A percentile compares a stretch with the other conserved stretches of the same genome.
These are phyloP conservation scores for Acromyrmex echinatior DNA, from an alignment of 1,140 invertebrate species.

Conservation along the genomic window DNA sequence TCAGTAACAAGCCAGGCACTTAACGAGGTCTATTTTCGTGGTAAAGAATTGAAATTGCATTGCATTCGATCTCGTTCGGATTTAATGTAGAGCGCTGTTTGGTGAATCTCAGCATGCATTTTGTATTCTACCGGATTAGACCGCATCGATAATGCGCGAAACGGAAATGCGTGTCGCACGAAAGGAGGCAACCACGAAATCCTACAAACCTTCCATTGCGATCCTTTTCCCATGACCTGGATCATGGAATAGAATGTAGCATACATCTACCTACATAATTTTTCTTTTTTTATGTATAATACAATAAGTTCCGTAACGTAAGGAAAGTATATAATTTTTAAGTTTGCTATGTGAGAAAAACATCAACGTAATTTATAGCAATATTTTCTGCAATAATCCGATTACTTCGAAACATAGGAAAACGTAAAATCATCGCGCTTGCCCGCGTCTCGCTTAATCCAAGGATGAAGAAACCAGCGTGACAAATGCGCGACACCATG, in stretches of 20 bases:
- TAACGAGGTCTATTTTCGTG: neutral
- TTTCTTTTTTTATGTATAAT: neutral
- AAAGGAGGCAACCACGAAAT: conserved; percentile 63
- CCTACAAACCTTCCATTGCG: conserved; percentile 44
- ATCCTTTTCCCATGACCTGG: conserved; percentile 72
- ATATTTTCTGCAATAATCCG: neutral
- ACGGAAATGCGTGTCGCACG: conserved; percentile 74
- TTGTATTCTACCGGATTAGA: conserved; percentile 30
- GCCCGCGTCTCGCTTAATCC: neutral
- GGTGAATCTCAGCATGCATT: neutral
- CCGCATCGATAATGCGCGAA: conserved; percentile 54
- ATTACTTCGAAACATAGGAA: neutral
- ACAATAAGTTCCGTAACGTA: neutral
- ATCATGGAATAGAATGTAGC: neutral
- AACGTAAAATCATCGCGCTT: neutral
- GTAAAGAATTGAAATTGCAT: neutral
- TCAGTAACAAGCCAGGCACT: neutral
- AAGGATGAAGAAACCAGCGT: neutral
- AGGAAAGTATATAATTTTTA: neutral
- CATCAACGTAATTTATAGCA: neutral
- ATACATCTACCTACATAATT: neutral
- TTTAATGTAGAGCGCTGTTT: conserved; percentile 29
- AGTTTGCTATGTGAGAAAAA: neutral
- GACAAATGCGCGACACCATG: neutral
- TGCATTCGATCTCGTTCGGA: neutral